These are phyloP conservation scores for Himalopsyche kuldschensis DNA, from an alignment of 2,888 invertebrate species.

Conservation along the genomic window DNA sequence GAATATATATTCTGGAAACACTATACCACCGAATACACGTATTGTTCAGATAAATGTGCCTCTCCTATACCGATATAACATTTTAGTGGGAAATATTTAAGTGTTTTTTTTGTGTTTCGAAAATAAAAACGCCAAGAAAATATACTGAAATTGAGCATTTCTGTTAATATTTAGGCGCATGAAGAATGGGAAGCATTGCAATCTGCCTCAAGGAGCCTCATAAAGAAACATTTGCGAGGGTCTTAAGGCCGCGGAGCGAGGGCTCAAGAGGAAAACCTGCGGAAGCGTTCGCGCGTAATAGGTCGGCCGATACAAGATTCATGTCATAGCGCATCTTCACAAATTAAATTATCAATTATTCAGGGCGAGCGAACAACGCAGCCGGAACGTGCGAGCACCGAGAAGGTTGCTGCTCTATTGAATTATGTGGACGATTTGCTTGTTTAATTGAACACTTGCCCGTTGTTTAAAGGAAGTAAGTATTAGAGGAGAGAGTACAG, in stretches of 20 bases:
- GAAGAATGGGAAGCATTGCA: background rate
- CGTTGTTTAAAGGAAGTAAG: background rate
- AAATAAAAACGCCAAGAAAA: background rate
- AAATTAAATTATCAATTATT: constrained; percentile 37
- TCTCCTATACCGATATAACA: background rate
- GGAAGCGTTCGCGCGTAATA: background rate
- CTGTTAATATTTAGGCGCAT: background rate
- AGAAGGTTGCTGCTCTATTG: constrained; percentile 13
- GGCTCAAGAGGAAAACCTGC: background rate
- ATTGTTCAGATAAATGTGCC: background rate
- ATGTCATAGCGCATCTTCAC: constrained; percentile 27
- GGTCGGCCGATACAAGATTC: constrained; percentile 24
- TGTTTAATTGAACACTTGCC: constrained; percentile 27
- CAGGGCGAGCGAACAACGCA: constrained; percentile 7
- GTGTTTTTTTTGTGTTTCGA: background rate
- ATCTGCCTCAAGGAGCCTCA: background rate
- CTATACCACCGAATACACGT: background rate
- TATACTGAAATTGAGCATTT: background rate
- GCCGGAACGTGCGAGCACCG: background rate
- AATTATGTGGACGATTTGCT: constrained; percentile 30
- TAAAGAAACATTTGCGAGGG: background rate
- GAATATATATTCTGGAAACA: background rate
- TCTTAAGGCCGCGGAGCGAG: background rate
- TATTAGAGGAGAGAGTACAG: background rate
- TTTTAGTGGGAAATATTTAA: background rate